phyloP scores from a whole-genome alignment of 2,797 vertebrate genomes.

The Chrosomus eos region DNA sequence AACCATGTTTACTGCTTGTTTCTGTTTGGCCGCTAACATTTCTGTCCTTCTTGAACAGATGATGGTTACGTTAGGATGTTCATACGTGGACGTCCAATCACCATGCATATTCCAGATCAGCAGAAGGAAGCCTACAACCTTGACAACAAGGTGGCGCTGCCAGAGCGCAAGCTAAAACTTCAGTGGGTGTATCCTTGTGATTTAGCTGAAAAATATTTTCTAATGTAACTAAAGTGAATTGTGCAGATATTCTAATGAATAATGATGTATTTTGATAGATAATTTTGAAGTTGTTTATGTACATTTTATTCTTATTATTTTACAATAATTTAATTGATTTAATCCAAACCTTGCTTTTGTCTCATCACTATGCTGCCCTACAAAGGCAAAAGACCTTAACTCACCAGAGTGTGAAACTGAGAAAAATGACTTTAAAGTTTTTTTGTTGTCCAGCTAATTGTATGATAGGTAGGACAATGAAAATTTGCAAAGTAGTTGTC shows the following conservation, averaged over 20 bases:
- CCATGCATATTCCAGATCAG: conserved; percentile 85
- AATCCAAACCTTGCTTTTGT: too few species aligned
- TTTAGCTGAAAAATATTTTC: neutral
- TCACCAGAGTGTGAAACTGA: too few species aligned
- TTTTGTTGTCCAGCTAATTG: too few species aligned
- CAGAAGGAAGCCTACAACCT: conserved; percentile 82
- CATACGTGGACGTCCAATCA: conserved; percentile 87
- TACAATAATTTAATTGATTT: neutral
- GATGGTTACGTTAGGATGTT: conserved; percentile 92
- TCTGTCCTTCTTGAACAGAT: conserved; percentile 72
- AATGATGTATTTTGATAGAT: neutral
- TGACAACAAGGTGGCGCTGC: conserved; percentile 81
- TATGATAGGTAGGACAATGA: too few species aligned
- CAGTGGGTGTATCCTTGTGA: conserved; percentile 93
- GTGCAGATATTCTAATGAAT: neutral
- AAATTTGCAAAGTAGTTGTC: too few species aligned
- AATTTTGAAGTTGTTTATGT: neutral
- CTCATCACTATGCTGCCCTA: too few species aligned
- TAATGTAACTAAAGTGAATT: neutral
- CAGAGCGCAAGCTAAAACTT: conserved; percentile 83
- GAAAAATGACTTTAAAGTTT: too few species aligned
- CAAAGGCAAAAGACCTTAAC: too few species aligned
- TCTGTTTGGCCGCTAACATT: neutral
- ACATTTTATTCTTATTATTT: neutral
- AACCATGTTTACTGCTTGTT: neutral